These are phyloP conservation scores for Trichomycterus rosablanca DNA, from an alignment of 2,113 vertebrate species.

Conservation along the genomic window DNA sequence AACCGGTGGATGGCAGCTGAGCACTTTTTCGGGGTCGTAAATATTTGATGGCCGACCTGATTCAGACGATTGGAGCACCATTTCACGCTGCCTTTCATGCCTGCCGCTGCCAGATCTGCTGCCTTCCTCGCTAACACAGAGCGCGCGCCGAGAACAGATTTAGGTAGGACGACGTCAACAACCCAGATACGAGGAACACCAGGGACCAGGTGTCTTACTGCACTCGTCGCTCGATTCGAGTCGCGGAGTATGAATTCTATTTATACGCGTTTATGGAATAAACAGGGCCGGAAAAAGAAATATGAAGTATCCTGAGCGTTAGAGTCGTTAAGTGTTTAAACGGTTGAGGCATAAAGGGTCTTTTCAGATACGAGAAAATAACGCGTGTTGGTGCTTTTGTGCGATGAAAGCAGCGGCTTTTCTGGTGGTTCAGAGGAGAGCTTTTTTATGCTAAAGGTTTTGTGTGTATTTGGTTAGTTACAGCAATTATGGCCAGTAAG, in stretches of 20 bases:
- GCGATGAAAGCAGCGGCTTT: conserved; percentile 89
- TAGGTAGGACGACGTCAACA: conserved; percentile 38
- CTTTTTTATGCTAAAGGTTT: conserved; percentile 85
- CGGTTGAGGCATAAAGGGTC: conserved; percentile 79
- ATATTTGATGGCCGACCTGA: conserved; percentile 52
- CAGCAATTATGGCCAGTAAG: conserved; percentile 99
- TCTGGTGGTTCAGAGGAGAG: conserved; percentile 89
- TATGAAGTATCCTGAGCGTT: conserved; percentile 61
- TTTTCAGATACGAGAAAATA: conserved; percentile 84
- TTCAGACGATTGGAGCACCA: conserved; percentile 42
- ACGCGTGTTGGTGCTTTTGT: conserved; percentile 95
- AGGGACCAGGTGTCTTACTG: conserved; percentile 58
- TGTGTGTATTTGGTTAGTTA: conserved; percentile 99
- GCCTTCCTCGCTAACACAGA: conserved; percentile 5
- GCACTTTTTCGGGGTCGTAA: conserved; percentile 32
- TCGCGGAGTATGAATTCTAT: conserved; percentile 43
- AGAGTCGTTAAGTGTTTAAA: conserved; percentile 54
- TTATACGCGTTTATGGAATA: conserved; percentile 45
- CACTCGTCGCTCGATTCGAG: conserved; percentile 22
- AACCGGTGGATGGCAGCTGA: conserved; percentile 22
- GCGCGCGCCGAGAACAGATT: conserved; percentile 28
- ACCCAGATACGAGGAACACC: conserved; percentile 25
- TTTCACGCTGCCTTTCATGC: conserved; percentile 47
- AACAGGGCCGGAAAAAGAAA: conserved; percentile 47
- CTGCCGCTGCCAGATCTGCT: conserved; percentile 27